These are phyloP conservation scores for Rhopalosiphum nymphaeae DNA, from an alignment of 2,888 invertebrate genomes.

Conservation along the genomic window DNA sequence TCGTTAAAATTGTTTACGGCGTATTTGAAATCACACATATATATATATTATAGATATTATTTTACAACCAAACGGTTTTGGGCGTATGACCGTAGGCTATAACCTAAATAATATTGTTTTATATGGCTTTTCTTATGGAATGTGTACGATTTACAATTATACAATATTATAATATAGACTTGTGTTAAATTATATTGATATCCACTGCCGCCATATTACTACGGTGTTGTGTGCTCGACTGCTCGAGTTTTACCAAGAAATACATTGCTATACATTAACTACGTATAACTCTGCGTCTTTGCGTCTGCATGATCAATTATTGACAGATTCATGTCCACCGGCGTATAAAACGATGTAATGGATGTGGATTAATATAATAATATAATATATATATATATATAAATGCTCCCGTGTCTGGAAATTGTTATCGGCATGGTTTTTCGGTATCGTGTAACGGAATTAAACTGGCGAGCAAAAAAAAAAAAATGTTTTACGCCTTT, in stretches of 20 bases:
- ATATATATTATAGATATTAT: neutral
- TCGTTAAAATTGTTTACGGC: slow-evolving; percentile 35
- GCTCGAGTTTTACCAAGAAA: slow-evolving; percentile 10
- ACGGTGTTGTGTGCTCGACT: neutral
- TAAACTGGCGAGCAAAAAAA: neutral
- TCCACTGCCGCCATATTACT: neutral
- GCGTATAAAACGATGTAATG: neutral
- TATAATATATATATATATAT: too few relatives aligned
- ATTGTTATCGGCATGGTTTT: neutral
- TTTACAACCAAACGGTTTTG: neutral
- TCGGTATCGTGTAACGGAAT: neutral
- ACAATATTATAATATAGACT: neutral
- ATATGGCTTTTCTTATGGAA: neutral
- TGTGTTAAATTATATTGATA: neutral
- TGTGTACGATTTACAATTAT: neutral
- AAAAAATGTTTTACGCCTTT: neutral
- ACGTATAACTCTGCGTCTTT: neutral
- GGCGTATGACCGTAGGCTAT: neutral
- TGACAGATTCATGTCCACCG: neutral
- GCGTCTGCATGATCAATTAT: slow-evolving; percentile 22
- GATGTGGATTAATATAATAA: neutral
- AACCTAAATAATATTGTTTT: neutral
- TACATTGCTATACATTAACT: neutral
- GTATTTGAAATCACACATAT: neutral
- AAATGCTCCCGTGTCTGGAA: neutral